Conservation (phyloP, 2,888 invertebrate species). For the Gnatocerus cornutus region DNA sequence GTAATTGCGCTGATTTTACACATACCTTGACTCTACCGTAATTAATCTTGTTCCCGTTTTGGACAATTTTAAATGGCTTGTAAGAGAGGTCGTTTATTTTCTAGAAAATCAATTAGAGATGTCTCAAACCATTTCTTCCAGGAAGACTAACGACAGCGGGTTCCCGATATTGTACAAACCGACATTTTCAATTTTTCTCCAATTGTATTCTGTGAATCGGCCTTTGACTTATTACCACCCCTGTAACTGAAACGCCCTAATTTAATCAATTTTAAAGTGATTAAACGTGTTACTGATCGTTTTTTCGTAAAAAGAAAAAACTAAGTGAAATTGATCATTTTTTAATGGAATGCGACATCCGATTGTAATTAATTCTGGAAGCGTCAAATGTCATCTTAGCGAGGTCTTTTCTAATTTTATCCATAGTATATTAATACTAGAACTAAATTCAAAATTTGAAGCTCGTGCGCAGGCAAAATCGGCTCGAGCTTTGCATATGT, state of each 20-base stretch:
- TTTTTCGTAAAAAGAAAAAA: neutral
- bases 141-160: slow-evolving; percentile 34
- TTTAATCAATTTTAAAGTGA: slow-evolving; percentile 10
- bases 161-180: slow-evolving; percentile 18
- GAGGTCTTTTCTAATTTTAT: no score
- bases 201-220: neutral
- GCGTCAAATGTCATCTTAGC: neutral
- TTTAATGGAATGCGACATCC: slow-evolving; percentile 2
- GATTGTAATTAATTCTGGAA: slow-evolving; percentile 11
- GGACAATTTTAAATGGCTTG: slow-evolving; percentile 30
- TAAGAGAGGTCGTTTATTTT: slow-evolving; percentile 25
- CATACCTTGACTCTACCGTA: neutral
- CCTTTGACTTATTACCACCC: neutral
- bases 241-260: neutral
- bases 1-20: neutral
- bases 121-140: slow-evolving; percentile 25
- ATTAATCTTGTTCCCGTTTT: slow-evolving; percentile 15
- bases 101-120: slow-evolving; percentile 38
- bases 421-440: no score
- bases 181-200: slow-evolving; percentile 25
- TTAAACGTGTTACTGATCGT: slow-evolving; percentile 4
- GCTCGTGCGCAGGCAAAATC: no score
- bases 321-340: slow-evolving; percentile 4
- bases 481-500: no score
- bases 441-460: no score